Evolutionary conservation across 1,140 invertebrate genomes (phyloP).

Genomic region (Batillaria attramentaria): DNA sequence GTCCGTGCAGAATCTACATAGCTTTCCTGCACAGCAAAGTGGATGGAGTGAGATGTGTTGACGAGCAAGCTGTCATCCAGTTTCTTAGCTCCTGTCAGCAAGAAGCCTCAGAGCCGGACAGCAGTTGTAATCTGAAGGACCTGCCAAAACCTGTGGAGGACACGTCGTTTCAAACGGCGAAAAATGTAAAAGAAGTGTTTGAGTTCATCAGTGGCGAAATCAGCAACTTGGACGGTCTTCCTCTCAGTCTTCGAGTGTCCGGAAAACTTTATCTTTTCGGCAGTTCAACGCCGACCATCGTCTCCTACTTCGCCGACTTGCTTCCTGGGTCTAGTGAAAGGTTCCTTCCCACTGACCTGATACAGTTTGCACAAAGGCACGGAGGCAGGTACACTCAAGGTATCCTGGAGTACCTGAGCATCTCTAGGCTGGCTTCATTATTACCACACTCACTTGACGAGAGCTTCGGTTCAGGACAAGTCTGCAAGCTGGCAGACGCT

Average conservation of each 20-base stretch:
- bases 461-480: no score
- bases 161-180: neutral
- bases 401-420: neutral
- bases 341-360: constrained; percentile 13
- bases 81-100: constrained; percentile 1
- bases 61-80: neutral
- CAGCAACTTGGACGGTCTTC: neutral
- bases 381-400: no score
- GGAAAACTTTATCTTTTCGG: neutral
- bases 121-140: constrained; percentile 9
- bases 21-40: neutral
- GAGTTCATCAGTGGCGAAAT: no score
- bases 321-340: neutral
- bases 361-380: neutral
- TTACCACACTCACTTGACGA: no score
- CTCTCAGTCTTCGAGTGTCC: neutral
- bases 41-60: neutral
- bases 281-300: neutral
- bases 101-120: no score
- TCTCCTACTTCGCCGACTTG: neutral
- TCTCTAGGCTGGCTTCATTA: no score
- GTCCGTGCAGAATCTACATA: neutral
- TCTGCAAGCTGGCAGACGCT: no score
- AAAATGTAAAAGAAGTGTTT: neutral
- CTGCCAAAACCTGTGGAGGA: neutral